Evolutionary conservation across 2,888 invertebrate genomes (phyloP).

Genomic region (Agrotis clavis): DNA sequence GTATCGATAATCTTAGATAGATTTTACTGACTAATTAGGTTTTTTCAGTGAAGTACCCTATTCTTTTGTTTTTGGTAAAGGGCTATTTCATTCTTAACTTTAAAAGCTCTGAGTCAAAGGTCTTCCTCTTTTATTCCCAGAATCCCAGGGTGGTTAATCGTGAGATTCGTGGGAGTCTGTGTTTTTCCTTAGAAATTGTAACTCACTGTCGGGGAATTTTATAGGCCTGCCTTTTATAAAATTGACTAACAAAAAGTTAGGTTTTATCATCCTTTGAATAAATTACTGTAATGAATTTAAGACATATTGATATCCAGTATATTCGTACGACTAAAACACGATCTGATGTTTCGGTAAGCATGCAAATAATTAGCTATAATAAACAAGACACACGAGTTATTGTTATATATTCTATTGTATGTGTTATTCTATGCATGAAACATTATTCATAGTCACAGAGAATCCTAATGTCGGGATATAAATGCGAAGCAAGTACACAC

Average conservation of each 20-base stretch:
- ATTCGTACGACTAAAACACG: too few relatives aligned
- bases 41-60: too few relatives aligned
- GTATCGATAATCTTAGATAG: too few relatives aligned
- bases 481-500: slow-evolving; percentile 52
- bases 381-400: slow-evolving; percentile 23
- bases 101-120: too few relatives aligned
- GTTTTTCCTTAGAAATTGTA: not conserved
- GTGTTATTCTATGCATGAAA: slow-evolving; percentile 50
- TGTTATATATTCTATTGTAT: slow-evolving; percentile 46
- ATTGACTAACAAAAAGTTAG: too few relatives aligned
- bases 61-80: too few relatives aligned
- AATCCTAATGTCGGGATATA: slow-evolving; percentile 46
- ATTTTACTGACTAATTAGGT: too few relatives aligned
- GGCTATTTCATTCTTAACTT: too few relatives aligned
- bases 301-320: not conserved
- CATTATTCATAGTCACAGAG: slow-evolving; percentile 49
- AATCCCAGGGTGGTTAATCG: not conserved
- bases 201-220: too few relatives aligned
- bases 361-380: slow-evolving; percentile 37
- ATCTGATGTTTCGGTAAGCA: slow-evolving; percentile 25
- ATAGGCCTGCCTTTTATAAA: too few relatives aligned
- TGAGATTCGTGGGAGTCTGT: not conserved
- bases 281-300: not conserved
- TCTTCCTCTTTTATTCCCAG: too few relatives aligned
- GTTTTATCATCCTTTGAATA: too few relatives aligned